Evolutionary conservation across 2,797 vertebrate genomes (phyloP), one percentile per base, ranked within the genome.

Genomic region (Cossypha caffra): DNA sequence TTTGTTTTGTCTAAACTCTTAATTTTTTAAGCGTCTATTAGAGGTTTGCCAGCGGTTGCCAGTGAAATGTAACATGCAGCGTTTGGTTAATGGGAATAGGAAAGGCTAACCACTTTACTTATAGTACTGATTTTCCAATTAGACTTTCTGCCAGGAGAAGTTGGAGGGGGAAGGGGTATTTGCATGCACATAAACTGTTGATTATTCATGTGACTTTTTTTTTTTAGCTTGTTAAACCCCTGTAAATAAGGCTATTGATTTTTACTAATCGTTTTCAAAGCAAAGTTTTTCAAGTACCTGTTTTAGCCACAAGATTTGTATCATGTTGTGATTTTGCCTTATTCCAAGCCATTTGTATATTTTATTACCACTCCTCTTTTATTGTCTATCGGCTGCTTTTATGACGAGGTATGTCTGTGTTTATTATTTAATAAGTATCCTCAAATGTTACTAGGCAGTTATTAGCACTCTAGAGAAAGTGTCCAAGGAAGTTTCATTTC

Each of bases 71-170:
- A 96, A 90, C 94, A 80, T 95, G 90, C 92, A 84, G 92, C 78
- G 95, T 97, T 97, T 61, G 96, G 93, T 96, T 97, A 94, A 95
- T 74, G 94, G 96, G 86, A 78, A 82, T 58, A 59, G 90, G 92
- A 93, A 86, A 96, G 77, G 87, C 93, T 97, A 94, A 97, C 96
- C 92, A 79, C 96, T 98, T 95, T 96, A 95, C 96, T 97, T 97
- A 96, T 95, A 96, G 93, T 94, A 93, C 93, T 97, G 96, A 97
- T 97, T 98, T 98, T 97, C 97, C 98, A 97, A 97, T 97, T 97
- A 97, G 96, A 97, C 78, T 97, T 96, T 97, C 96, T 98, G 97
- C 96, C 96, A 98, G 96, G 87, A 94, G 96, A 97, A 97, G 88
- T 96, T 96, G 95, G 95, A 94, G 96, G 95, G 94, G 96, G 96